phyloP scores from a whole-genome alignment of 2,888 invertebrate genomes.

The Polydrusus cervinus region DNA sequence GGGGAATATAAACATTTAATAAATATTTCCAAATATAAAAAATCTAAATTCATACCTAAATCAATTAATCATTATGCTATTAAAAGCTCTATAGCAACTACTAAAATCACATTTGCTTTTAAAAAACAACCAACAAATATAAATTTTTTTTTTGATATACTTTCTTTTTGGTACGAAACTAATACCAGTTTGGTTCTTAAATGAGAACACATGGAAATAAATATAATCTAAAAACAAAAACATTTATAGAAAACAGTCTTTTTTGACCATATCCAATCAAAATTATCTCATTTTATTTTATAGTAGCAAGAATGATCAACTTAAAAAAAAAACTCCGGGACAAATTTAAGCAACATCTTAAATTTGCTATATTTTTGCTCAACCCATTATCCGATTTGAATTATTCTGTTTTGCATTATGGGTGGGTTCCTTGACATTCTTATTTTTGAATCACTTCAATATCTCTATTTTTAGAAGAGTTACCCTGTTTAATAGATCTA shows the following conservation, averaged over 20 bases:
- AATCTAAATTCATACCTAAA: slow-evolving; percentile 9
- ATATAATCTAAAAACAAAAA: slow-evolving; percentile 39
- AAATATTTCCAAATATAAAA: slow-evolving; percentile 30
- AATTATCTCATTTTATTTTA: slow-evolving; percentile 21
- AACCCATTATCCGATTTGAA: too few relatives aligned
- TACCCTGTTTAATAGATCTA: too few relatives aligned
- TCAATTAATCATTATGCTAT: slow-evolving; percentile 16
- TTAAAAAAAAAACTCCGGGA: too few relatives aligned
- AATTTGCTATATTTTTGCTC: too few relatives aligned
- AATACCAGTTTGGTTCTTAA: slow-evolving; percentile 39
- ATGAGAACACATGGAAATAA: slow-evolving; percentile 31
- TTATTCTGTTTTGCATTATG: too few relatives aligned
- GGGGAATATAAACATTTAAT: slow-evolving; percentile 36
- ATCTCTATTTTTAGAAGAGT: too few relatives aligned
- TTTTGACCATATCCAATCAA: slow-evolving; percentile 38
- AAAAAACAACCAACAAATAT: slow-evolving; percentile 32
- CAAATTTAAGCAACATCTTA: too few relatives aligned
- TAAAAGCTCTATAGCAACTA: slow-evolving; percentile 26
- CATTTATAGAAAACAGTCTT: slow-evolving; percentile 51
- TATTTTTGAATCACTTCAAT: too few relatives aligned
- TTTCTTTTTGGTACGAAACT: slow-evolving; percentile 34
- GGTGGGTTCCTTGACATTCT: too few relatives aligned
- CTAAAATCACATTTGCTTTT: slow-evolving; percentile 43
- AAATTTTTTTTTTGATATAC: slow-evolving; percentile 29
- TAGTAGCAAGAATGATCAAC: background rate